Conservation (phyloP, 2,797 vertebrate species). For the Enteromius viviparus region DNA sequence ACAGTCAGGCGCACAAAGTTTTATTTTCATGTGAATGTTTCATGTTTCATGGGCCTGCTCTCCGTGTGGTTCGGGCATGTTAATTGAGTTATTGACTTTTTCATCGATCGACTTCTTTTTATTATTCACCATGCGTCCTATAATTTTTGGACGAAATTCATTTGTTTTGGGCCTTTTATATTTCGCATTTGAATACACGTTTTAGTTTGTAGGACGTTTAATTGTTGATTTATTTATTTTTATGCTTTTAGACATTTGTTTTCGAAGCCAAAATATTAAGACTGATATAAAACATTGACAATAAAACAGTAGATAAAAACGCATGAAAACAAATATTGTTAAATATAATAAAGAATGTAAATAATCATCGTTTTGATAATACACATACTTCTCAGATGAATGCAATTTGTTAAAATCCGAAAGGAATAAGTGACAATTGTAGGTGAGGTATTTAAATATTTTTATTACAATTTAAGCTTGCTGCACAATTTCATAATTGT, state of each 20-base stretch:
- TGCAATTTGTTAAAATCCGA: background rate
- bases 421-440: background rate
- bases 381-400: background rate
- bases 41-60: slow-evolving; percentile 36
- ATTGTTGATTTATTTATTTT: background rate
- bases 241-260: background rate
- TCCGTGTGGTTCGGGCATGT: slow-evolving; percentile 48
- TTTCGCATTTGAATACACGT: background rate
- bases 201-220: background rate
- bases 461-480: background rate
- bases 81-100: slow-evolving; percentile 62
- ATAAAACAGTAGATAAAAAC: background rate
- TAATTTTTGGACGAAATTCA: slow-evolving; percentile 33
- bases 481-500: slow-evolving; percentile 1
- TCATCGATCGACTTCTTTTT: slow-evolving; percentile 54
- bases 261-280: background rate
- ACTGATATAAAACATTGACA: background rate
- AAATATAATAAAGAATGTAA: background rate
- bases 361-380: background rate
- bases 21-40: slow-evolving; percentile 15
- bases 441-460: background rate
- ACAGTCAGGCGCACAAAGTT: background rate
- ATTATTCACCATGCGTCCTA: slow-evolving; percentile 45
- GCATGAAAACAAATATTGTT: background rate
- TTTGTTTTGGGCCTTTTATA: slow-evolving; percentile 19